phyloP scores from a whole-genome alignment of 2,888 invertebrate species.

The Uropetala carovei region DNA sequence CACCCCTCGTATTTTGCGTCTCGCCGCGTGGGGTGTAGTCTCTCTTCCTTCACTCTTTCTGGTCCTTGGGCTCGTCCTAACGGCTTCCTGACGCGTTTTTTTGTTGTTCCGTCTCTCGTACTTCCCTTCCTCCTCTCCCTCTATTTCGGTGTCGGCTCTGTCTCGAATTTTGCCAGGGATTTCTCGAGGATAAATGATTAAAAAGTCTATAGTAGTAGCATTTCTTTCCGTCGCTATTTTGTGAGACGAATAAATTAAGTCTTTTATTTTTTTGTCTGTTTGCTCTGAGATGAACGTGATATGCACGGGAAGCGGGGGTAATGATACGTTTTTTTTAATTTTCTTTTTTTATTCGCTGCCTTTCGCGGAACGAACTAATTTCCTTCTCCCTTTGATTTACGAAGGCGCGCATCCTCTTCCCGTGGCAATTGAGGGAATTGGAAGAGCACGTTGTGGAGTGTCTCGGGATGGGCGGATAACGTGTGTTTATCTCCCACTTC shows the following conservation, averaged over 20 bases:
- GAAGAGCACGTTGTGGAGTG: too few species aligned
- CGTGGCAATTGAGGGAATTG: too few species aligned
- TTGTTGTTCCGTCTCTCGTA: background rate
- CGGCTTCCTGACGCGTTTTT: conserved; percentile 20
- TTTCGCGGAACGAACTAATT: too few species aligned
- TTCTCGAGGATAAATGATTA: background rate
- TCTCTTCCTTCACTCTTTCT: background rate
- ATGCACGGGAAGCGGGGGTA: background rate
- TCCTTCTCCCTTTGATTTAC: too few species aligned
- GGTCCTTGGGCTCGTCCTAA: conserved; percentile 18
- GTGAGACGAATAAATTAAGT: background rate
- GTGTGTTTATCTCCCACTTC: too few species aligned
- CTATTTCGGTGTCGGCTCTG: conserved; percentile 14
- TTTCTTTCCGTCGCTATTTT: background rate
- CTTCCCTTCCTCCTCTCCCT: conserved; percentile 2
- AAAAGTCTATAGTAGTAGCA: background rate
- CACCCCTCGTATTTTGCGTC: too few species aligned
- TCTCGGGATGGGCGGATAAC: too few species aligned
- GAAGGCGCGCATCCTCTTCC: too few species aligned
- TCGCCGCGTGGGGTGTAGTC: too few species aligned
- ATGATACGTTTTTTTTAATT: background rate
- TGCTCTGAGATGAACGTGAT: background rate
- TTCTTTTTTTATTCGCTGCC: background rate
- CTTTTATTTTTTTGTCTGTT: background rate
- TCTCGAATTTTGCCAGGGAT: background rate